Percentiles rank a stretch among this genome's conserved stretches.
Evolutionary conservation across 2,797 vertebrate species (phyloP).

Genomic region (Synanceia verrucosa): DNA sequence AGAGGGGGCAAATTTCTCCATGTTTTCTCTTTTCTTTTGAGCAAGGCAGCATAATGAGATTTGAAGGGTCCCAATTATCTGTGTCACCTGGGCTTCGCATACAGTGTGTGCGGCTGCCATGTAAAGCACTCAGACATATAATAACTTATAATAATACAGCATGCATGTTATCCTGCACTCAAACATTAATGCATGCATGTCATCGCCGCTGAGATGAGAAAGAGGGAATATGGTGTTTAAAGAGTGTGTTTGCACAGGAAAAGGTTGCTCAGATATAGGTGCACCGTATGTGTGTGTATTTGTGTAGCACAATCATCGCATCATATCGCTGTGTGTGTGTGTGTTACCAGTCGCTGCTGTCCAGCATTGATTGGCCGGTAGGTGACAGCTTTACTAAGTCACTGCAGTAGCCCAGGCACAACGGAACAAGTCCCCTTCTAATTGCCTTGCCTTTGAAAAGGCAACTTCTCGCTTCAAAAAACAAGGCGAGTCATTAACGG

Average conservation of each 20-base stretch:
- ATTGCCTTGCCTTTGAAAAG: constrained; percentile 79
- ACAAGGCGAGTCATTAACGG: constrained; percentile 80
- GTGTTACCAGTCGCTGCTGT: constrained; percentile 26
- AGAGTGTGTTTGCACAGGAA: neutral
- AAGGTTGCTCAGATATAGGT: neutral
- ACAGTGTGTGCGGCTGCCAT: constrained; percentile 22
- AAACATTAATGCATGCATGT: neutral
- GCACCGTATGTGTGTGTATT: neutral
- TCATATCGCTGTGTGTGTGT: constrained; percentile 20
- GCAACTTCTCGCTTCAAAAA: constrained; percentile 74
- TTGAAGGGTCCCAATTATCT: constrained; percentile 67
- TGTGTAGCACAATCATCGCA: neutral
- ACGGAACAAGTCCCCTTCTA: constrained; percentile 74
- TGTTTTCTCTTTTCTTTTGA: constrained; percentile 63
- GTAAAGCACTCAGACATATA: constrained; percentile 26
- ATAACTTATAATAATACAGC: constrained; percentile 21
- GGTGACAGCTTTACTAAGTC: constrained; percentile 63
- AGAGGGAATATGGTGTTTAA: neutral
- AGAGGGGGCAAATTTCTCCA: constrained; percentile 50
- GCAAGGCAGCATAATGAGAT: constrained; percentile 65
- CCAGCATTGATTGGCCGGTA: constrained; percentile 63
- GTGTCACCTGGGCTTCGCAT: constrained; percentile 54
- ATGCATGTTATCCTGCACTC: neutral
- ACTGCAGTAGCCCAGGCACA: constrained; percentile 61
- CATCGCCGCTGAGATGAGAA: neutral